Conservation (phyloP, 2,888 invertebrate species). For the Hipparchia sbordonii region DNA sequence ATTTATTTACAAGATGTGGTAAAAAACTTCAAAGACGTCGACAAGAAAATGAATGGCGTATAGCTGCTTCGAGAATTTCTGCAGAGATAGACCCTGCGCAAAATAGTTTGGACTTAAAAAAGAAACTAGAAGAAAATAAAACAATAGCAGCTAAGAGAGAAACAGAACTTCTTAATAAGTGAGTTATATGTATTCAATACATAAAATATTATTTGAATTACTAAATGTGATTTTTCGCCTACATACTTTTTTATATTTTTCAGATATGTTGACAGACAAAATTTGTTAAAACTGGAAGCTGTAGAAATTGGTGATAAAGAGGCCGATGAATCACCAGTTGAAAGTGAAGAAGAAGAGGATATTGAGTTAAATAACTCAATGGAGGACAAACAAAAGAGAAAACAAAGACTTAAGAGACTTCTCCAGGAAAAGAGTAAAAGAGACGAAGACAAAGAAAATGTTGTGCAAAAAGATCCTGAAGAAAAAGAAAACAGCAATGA, state of each 20-base stretch:
- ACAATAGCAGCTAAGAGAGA: constrained; percentile 75
- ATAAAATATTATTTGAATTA: not conserved
- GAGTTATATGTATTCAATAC: constrained; percentile 44
- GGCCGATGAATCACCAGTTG: constrained; percentile 71
- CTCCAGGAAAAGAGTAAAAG: constrained; percentile 61
- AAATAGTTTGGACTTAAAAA: constrained; percentile 74
- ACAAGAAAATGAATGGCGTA: constrained; percentile 85
- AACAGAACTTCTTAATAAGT: constrained; percentile 82
- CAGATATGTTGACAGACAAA: constrained; percentile 73
- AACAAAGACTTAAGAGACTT: constrained; percentile 62
- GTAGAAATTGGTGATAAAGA: constrained; percentile 75
- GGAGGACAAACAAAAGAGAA: constrained; percentile 63
- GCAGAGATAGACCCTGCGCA: constrained; percentile 84
- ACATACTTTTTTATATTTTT: constrained; percentile 33
- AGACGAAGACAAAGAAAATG: constrained; percentile 35
- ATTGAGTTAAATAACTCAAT: constrained; percentile 53
- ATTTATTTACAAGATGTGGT: constrained; percentile 86
- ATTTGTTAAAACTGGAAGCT: constrained; percentile 66
- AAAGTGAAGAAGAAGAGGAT: constrained; percentile 75
- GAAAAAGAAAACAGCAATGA: constrained; percentile 25
- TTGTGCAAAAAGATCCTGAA: constrained; percentile 19
- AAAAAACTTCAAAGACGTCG: constrained; percentile 85
- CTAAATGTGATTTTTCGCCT: constrained; percentile 1
- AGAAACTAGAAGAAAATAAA: constrained; percentile 82
- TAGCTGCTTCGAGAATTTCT: constrained; percentile 80